A percentile compares a stretch with the other conserved stretches of the same genome.
Evolutionary conservation across 2,113 vertebrate genomes (phyloP).

Genomic region (Pollimyrus isidori): DNA sequence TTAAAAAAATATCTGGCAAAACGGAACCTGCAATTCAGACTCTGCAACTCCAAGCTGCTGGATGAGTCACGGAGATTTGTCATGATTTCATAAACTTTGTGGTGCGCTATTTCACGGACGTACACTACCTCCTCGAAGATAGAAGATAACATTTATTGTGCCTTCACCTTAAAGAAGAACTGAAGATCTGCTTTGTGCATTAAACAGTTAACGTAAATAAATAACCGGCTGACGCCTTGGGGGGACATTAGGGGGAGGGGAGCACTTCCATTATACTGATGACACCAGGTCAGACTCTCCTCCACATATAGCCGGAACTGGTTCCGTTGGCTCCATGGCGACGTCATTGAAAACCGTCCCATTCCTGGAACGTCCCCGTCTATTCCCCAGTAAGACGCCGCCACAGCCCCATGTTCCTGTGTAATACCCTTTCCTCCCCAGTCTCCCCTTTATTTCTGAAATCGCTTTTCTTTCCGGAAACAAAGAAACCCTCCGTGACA

Average conservation of each 20-base stretch:
- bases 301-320: neutral
- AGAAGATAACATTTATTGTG: neutral
- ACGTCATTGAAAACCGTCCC: neutral
- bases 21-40: neutral
- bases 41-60: neutral
- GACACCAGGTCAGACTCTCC: neutral
- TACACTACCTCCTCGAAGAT: no score
- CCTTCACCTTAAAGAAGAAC: neutral
- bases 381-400: neutral
- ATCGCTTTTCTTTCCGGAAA: slow-evolving; percentile 48
- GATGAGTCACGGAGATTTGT: neutral
- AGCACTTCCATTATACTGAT: neutral
- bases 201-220: neutral
- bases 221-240: neutral
- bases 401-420: neutral
- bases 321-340: neutral
- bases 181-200: neutral
- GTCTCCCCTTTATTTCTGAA: slow-evolving; percentile 20
- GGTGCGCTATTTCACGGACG: neutral
- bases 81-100: neutral
- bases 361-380: neutral
- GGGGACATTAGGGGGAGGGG: neutral
- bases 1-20: neutral
- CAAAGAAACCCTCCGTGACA: slow-evolving; percentile 37
- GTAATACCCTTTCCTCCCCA: neutral